A percentile compares a stretch with the other conserved stretches of the same genome.
These are phyloP conservation scores for Garra rufa DNA, from an alignment of 2,113 vertebrate species.

Conservation along the genomic window DNA sequence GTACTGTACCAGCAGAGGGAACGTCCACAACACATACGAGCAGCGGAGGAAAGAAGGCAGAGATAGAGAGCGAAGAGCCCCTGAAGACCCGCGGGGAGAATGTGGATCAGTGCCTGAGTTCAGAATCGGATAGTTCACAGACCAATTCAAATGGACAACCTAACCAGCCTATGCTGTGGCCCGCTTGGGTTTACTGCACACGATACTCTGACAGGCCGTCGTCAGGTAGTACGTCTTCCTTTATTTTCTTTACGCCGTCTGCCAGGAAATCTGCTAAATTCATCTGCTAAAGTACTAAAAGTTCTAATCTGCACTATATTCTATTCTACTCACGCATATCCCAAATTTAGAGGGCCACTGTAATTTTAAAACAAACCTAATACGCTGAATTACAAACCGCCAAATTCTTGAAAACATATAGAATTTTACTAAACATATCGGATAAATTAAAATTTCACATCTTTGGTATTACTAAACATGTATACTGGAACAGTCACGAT, in stretches of 20 bases:
- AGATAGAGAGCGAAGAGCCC: slow-evolving; percentile 80
- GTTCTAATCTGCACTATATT: background rate
- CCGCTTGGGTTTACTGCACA: slow-evolving; percentile 99
- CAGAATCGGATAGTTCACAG: slow-evolving; percentile 96
- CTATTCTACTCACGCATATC: background rate
- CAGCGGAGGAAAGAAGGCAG: slow-evolving; percentile 79
- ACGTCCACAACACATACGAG: slow-evolving; percentile 82
- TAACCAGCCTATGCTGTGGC: slow-evolving; percentile 92
- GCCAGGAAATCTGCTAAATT: background rate
- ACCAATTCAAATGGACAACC: slow-evolving; percentile 80
- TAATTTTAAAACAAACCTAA: background rate
- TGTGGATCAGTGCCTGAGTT: slow-evolving; percentile 92
- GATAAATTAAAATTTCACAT: background rate
- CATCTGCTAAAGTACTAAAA: background rate
- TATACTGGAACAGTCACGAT: background rate
- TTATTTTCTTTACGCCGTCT: background rate
- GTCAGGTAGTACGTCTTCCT: slow-evolving; percentile 89
- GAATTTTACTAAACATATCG: background rate
- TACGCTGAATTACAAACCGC: background rate
- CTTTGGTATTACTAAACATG: background rate
- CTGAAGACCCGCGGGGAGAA: slow-evolving; percentile 81
- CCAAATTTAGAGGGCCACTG: background rate
- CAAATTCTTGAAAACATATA: background rate
- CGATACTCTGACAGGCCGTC: slow-evolving; percentile 97
- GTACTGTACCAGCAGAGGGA: slow-evolving; percentile 81